Evolutionary conservation across 2,113 vertebrate genomes (phyloP), one percentile per base, ranked within the genome.

Genomic region (Willisornis vidua): DNA sequence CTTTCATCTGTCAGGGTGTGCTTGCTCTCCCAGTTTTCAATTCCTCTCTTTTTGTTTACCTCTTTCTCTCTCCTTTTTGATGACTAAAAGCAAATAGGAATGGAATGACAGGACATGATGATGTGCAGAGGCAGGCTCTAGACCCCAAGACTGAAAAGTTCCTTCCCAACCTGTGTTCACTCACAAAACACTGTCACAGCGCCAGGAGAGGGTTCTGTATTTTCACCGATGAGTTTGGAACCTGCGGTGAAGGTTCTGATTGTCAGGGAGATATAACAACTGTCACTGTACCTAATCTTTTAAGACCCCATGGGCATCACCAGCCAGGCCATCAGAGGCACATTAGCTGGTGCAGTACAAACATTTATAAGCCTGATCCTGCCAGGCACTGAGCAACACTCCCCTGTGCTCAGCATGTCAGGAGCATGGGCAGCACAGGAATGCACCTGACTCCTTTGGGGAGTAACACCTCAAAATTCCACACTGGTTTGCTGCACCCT

Each of bases 21-120:
- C 67, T 83, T 77, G 24, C 14, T 90, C 52, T 86, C 63, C 35
- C 17, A 46, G 8, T 43, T 93, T 90, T 87, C 6, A 31, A 73
- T 43, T 35, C 14, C 29, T 55, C 63, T 80, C 65, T 73, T 77
- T 87, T 65, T 9, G 41, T 90, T 83, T 86, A 62, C 41, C 24
- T 63, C 67, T 63, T 89, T 43, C 62, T 96, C 67, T 48, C 33
- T 67, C 26, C 31, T 75, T 93, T 85, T 71, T 66, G 74, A 66
- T 29, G 22, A 73, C 45, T 68, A 75, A 90, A 51, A 82, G 49
- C 45, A 85, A 81, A 74, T 1, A 75, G 66, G 24, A 76, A 81
- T 46, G 59, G 22, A 92, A 57, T 11, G 55, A 71, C 58, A 85
- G 54, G 41, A 87, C 0, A 1, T 7, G 59, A 67, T 31, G 37